phyloP scores from a whole-genome alignment of 2,797 vertebrate species.

The Setipinna tenuifilis region DNA sequence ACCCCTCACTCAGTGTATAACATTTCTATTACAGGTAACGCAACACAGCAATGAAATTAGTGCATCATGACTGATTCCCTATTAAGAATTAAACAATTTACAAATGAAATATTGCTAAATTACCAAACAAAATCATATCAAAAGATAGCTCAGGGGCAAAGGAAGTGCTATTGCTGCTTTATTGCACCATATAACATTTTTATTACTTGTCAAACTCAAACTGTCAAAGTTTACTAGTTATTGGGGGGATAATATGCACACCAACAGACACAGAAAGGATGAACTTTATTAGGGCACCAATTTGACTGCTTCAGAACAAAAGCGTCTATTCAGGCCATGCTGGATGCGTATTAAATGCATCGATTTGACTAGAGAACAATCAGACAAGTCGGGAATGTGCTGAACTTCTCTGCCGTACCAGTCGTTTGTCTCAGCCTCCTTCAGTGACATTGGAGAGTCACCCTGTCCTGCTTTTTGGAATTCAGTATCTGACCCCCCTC shows the following conservation, averaged over 20 bases:
- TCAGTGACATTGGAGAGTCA: no score
- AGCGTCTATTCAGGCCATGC: not conserved
- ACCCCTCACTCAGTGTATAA: no score
- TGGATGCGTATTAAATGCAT: not conserved
- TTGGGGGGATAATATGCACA: not conserved
- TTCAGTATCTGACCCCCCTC: no score
- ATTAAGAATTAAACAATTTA: not conserved
- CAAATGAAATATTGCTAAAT: not conserved
- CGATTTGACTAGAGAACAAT: not conserved
- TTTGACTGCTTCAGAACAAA: constrained; percentile 6
- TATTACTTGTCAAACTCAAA: not conserved
- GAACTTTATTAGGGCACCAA: not conserved
- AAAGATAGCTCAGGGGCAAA: not conserved
- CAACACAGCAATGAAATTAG: no score
- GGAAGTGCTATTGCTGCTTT: not conserved
- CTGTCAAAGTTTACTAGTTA: not conserved
- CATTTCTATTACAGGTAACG: no score
- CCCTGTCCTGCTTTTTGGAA: no score
- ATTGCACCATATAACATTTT: not conserved
- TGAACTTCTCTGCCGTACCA: not conserved
- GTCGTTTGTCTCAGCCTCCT: not conserved
- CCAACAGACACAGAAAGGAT: not conserved
- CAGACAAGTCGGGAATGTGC: not conserved
- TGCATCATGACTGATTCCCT: no score
- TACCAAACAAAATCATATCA: not conserved